Evolutionary conservation across 2,888 invertebrate genomes (phyloP).

Genomic region (Drosophila sordidula): DNA sequence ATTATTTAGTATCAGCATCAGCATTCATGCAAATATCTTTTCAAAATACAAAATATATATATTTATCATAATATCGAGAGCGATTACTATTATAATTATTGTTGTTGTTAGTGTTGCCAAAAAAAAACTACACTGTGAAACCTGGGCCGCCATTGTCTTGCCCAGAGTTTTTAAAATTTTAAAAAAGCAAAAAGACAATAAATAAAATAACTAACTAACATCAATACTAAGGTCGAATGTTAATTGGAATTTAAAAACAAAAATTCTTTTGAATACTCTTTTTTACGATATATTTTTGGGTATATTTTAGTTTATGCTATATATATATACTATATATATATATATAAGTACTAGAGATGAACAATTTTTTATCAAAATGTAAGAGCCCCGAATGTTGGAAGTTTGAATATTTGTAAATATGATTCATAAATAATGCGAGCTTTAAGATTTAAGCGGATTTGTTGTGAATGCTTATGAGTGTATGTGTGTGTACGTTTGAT

Average conservation of each 20-base stretch:
- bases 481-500: slow-evolving; percentile 4
- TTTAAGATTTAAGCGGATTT: slow-evolving; percentile 3
- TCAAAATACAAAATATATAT: slow-evolving; percentile 53
- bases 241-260: slow-evolving; percentile 1
- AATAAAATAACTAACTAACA: slow-evolving; percentile 1
- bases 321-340: slow-evolving; percentile 25
- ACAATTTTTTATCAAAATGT: slow-evolving; percentile 25
- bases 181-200: slow-evolving; percentile 1
- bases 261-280: slow-evolving; percentile 6
- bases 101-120: slow-evolving; percentile 5
- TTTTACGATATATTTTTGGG: not conserved
- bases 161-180: no score
- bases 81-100: slow-evolving; percentile 28
- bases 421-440: slow-evolving; percentile 3
- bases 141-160: not conserved
- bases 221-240: not conserved
- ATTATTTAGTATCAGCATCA: slow-evolving; percentile 43
- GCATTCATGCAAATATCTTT: slow-evolving; percentile 25
- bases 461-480: slow-evolving; percentile 6
- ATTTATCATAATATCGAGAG: slow-evolving; percentile 25
- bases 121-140: not conserved
- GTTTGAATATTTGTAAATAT: slow-evolving; percentile 12
- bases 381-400: slow-evolving; percentile 22
- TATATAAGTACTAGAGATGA: slow-evolving; percentile 57
- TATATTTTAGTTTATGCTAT: no score